These are phyloP conservation scores for Terebella lapidaria DNA, from an alignment of 2,888 invertebrate species.

Conservation along the genomic window DNA sequence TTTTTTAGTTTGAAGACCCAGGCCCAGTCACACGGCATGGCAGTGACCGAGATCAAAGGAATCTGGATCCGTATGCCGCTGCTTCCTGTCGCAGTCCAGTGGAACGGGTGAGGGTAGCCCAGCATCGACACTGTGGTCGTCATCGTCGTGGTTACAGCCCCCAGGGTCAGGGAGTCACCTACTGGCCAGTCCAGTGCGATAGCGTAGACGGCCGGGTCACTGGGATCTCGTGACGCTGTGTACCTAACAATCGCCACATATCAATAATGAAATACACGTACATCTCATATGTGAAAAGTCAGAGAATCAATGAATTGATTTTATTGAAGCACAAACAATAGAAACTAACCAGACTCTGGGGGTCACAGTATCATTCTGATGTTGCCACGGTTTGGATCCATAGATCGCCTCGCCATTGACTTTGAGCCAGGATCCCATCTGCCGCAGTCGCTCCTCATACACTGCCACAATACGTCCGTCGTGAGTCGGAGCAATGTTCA, in stretches of 20 bases:
- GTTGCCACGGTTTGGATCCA: conserved; percentile 68
- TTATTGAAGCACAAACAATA: not conserved
- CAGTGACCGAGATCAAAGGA: conserved; percentile 26
- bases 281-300: conserved; percentile 19
- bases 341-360: conserved; percentile 66
- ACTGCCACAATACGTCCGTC: conserved; percentile 81
- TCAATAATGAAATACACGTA: too few species aligned
- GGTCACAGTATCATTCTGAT: conserved; percentile 70
- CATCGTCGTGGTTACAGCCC: conserved; percentile 49
- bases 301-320: too few species aligned
- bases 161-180: conserved; percentile 58
- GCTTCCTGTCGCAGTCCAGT: conserved; percentile 18
- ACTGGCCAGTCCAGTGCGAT: conserved; percentile 68
- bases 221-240: too few species aligned
- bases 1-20: too few species aligned
- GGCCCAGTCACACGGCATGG: conserved; percentile 23
- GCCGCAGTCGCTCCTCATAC: conserved; percentile 75
- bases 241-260: too few species aligned
- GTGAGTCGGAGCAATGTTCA: conserved; percentile 85
- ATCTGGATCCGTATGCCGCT: conserved; percentile 37
- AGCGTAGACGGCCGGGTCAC: conserved; percentile 60
- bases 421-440: conserved; percentile 74
- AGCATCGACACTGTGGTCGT: conserved; percentile 56
- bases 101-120: conserved; percentile 50
- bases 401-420: conserved; percentile 88